These are phyloP conservation scores for Aurelia sp. DNA, from an alignment of 30 jellyfish, hydroid and myxozoan genomes.

Conservation along the genomic window DNA sequence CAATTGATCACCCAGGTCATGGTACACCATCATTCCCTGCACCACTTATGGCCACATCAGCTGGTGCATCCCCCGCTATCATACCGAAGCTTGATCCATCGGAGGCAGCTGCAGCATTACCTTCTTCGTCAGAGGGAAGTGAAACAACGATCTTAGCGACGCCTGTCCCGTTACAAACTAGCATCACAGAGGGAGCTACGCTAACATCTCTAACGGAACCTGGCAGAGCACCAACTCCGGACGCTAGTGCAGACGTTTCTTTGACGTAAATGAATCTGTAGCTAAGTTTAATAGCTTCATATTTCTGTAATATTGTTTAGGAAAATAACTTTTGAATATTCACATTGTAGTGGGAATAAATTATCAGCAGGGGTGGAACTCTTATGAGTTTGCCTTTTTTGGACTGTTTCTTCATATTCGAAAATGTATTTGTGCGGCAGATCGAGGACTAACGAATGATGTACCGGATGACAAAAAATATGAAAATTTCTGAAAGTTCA, in stretches of 20 bases:
- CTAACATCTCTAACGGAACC: conserved; percentile 60
- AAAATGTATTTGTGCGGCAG: too few species aligned
- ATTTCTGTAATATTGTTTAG: not conserved
- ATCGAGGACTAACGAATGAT: too few species aligned
- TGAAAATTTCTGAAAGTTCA: too few species aligned
- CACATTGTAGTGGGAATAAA: too few species aligned
- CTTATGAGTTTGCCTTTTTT: too few species aligned
- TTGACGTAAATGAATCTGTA: conserved; percentile 16
- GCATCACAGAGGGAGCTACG: conserved; percentile 74
- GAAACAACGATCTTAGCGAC: conserved; percentile 63
- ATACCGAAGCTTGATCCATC: conserved; percentile 39
- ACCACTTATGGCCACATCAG: conserved; percentile 76
- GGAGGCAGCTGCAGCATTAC: conserved; percentile 17
- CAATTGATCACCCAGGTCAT: conserved; percentile 65
- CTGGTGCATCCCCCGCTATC: conserved; percentile 42
- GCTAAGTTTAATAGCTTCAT: not conserved
- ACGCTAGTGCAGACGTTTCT: conserved; percentile 25
- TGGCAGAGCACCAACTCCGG: conserved; percentile 2
- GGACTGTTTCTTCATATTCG: too few species aligned
- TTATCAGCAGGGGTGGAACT: too few species aligned
- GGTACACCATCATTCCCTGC: conserved; percentile 70
- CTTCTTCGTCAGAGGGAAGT: conserved; percentile 24
- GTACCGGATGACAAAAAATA: too few species aligned
- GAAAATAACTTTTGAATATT: too few species aligned
- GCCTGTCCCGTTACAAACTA: conserved; percentile 73